Percentiles rank a stretch among this genome's conserved stretches.
Conservation (phyloP, 2,113 vertebrate genomes). For the Gymnobelideus leadbeateri region DNA sequence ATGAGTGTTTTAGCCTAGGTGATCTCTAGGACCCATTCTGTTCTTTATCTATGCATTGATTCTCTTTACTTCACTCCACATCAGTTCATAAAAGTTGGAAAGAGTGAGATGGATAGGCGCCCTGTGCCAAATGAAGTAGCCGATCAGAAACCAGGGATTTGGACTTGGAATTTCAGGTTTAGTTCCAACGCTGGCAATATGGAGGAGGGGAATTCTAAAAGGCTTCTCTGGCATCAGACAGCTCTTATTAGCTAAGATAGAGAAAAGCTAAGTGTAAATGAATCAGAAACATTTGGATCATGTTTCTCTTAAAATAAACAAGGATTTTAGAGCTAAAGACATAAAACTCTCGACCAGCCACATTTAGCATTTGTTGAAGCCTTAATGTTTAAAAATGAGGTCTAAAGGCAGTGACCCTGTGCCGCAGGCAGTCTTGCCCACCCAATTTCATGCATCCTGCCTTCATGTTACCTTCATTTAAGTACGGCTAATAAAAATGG, state of each 20-base stretch:
- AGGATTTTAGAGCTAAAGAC: conserved; percentile 38
- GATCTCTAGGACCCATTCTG: not conserved
- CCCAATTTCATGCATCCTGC: not conserved
- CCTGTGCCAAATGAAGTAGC: not conserved
- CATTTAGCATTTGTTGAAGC: not conserved
- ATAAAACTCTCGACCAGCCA: not conserved
- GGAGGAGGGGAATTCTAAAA: not conserved
- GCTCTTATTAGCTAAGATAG: conserved; percentile 15
- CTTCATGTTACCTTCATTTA: conserved; percentile 51
- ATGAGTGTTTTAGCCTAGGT: not conserved
- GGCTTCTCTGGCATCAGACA: not conserved
- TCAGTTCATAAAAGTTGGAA: not conserved
- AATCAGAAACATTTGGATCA: conserved; percentile 30
- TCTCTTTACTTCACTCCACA: not conserved
- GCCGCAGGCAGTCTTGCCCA: rapidly evolving
- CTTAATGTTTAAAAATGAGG: not conserved
- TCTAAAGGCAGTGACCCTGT: not conserved
- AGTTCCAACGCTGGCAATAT: not conserved
- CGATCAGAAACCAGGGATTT: rapidly evolving
- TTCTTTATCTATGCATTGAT: not conserved
- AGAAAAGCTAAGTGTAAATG: conserved; percentile 1
- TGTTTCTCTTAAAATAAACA: conserved; percentile 30
- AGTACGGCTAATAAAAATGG: conserved; percentile 38
- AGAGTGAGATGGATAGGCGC: not conserved
- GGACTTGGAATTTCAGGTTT: not conserved